phyloP scores from a whole-genome alignment of 2,113 vertebrate species.

The Megaleporinus macrocephalus region DNA sequence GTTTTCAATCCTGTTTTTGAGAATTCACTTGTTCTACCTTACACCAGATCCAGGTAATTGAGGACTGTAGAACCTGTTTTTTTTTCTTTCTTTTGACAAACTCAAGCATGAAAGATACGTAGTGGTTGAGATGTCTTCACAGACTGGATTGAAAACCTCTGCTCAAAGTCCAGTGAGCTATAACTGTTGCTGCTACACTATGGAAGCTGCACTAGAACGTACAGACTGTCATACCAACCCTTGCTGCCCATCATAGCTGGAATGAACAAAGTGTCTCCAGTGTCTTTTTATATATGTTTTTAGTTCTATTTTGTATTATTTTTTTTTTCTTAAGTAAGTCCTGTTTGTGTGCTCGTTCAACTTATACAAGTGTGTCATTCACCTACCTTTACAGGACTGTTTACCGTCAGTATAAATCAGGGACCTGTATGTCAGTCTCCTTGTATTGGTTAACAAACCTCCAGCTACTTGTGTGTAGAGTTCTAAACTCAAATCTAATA shows the following conservation, averaged over 20 bases:
- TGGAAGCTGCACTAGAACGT: background rate
- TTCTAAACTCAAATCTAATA: too few species aligned
- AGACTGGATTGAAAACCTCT: background rate
- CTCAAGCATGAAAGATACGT: background rate
- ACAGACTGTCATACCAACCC: background rate
- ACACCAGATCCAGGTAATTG: background rate
- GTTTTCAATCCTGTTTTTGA: background rate
- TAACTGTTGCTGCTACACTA: slow-evolving; percentile 11
- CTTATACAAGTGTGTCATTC: background rate
- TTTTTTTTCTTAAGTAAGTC: background rate
- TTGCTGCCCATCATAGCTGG: background rate
- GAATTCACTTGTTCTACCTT: background rate
- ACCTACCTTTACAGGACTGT: background rate
- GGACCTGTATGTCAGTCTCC: background rate
- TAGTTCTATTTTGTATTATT: background rate
- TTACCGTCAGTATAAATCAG: background rate
- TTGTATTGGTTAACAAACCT: background rate
- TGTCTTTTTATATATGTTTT: background rate
- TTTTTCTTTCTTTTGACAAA: too few species aligned
- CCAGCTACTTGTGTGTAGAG: background rate
- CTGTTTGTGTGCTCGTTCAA: background rate
- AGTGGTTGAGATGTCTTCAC: background rate
- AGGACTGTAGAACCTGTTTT: background rate
- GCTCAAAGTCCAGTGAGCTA: background rate
- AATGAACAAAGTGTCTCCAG: slow-evolving; percentile 17